Base-by-base conservation (phyloP, 2,113 vertebrate species). In the Centrocercus urophasianus region DNA sequence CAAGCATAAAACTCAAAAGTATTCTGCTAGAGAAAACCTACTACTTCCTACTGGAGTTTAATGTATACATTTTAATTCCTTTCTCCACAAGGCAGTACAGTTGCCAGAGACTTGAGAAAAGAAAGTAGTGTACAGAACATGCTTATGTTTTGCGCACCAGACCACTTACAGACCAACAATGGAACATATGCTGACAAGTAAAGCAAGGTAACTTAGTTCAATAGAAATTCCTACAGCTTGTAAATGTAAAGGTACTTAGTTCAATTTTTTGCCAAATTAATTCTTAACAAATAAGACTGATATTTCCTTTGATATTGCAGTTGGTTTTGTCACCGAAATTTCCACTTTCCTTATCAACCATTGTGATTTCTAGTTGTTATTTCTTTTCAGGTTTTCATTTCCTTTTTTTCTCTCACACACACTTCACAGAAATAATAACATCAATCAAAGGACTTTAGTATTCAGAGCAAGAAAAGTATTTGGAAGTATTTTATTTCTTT, bases 211-310 rank as follows among this genome's bases (percentile, higher is more conserved):
- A 86, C 34, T 42, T 47, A 73, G 79, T 38, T 93, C 67, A 65
- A 21, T 61, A 75, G 34, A 10, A 47, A 42, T 72, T 71, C 43
- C 52, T 64, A 50, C 56, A 52, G 52, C 6, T 72, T 82, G 45
- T 38, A 60, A 67, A 69, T 32, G 50, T 42, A 60, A 90, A 84
- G 45, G 24, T 65, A 52, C 14, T 30, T 48, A 22, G 24, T 83
- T 86, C 88, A 40, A 61, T 66, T 84, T 67, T 89, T 90, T 80
- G 20, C 14, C 90, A 83, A 83, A 86, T 30, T 38, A 50, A 45
- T 95, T 91, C 7, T 70, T 93, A 45, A 70, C 8, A 40, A 93
- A 74, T 91, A 72, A 88, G 54, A 18, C 60, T 74, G 95, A 79
- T 63, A 50, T 69, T 85, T 77, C 32, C 79, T 93, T 95, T 93